Evolutionary conservation across 2,888 invertebrate genomes (phyloP).

Genomic region (Congeria kusceri): DNA sequence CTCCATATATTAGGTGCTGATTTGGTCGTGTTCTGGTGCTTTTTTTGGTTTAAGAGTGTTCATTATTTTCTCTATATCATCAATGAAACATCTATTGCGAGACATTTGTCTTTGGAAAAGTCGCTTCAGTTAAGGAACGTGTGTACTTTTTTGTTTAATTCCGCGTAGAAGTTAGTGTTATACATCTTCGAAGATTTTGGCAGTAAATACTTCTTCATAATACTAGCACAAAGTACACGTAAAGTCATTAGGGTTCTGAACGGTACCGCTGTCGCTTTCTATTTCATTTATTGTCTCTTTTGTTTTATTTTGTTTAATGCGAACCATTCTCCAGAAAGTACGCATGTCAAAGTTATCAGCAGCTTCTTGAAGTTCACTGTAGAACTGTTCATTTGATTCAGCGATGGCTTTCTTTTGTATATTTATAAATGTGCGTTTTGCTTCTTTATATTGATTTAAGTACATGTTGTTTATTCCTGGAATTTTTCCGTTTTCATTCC

Average conservation of each 20-base stretch:
- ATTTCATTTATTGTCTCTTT: neutral
- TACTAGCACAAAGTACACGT: neutral
- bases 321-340: neutral
- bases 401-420: neutral
- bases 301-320: neutral
- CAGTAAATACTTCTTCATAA: neutral
- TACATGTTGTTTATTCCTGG: neutral
- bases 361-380: neutral
- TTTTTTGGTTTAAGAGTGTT: constrained; percentile 1
- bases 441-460: neutral
- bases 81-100: neutral
- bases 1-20: constrained; percentile 19
- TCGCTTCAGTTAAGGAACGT: neutral
- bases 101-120: neutral
- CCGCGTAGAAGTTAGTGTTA: neutral
- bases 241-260: neutral
- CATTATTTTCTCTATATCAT: neutral
- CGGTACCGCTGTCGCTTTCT: neutral
- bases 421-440: neutral
- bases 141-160: neutral
- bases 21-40: neutral
- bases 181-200: neutral
- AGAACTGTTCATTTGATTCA: neutral
- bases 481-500: neutral
- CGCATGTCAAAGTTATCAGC: neutral